Base-by-base conservation (phyloP, 2,113 vertebrate genomes). In the Coturnix japonica region DNA sequence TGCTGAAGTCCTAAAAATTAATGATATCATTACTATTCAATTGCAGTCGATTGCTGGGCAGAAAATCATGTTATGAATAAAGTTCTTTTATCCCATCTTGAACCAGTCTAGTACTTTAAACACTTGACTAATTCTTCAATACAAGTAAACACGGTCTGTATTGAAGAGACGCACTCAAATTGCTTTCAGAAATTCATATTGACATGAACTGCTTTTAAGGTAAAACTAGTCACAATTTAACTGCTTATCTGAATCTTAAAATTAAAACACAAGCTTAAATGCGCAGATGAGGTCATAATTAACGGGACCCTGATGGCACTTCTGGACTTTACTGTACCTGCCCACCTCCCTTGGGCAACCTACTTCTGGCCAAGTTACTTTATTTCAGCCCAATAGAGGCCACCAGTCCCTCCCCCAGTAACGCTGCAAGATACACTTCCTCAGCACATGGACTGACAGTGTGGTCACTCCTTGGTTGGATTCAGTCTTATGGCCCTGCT, bases 1-100 rank as follows among this genome's bases (percentile, higher is more conserved):
- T 81, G 93, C 93, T 93, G 91, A 95, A 91, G 85, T 67, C 70
- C 69, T 93, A 96, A 96, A 93, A 96, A 90, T 94, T 95, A 96
- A 94, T 95, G 72, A 83, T 78, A 74, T 60, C 90, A 94, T 96
- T 95, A 90, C 76, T 88, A 96, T 96, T 94, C 95, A 86, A 41
- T 71, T 87, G 60, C 72, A 75, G 76, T 95, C 47, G 4, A 2
- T 21, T 74, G 3, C 26, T 85, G 73, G 73, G 67, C 72, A 90
- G 64, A 87, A 49, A 83, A 44, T 77, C 79, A 67, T 64, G 43
- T 71, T 79, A 81, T 53, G 85, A 87, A 91, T 85, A 64, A 90
- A 81, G 26, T 81, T 67, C 35, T 95, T 91, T 87, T 71, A 90
- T 90, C 18, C 39, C n/a, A 67, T 46, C 18, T 35, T 87, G 28